Percentiles rank a stretch among this genome's conserved stretches.
phyloP scores from a whole-genome alignment of 2,113 vertebrate genomes.

The Chaetura pelagica region DNA sequence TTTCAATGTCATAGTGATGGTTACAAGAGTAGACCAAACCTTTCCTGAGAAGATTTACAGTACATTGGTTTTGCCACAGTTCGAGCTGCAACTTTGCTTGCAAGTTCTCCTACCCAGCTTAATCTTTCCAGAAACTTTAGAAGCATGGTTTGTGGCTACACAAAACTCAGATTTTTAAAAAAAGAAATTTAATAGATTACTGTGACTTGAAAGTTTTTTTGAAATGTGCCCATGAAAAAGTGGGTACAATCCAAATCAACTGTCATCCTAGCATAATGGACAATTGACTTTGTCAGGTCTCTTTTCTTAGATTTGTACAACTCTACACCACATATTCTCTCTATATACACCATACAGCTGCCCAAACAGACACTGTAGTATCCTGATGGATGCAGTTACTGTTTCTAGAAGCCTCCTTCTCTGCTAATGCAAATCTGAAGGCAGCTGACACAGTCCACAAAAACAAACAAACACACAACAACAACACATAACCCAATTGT shows the following conservation, averaged over 20 bases:
- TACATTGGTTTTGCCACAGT: background rate
- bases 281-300: fast-evolving
- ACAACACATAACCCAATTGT: background rate
- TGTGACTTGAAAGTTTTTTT: background rate
- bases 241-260: background rate
- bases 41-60: background rate
- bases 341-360: background rate
- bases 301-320: background rate
- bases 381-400: background rate
- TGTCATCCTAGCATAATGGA: background rate
- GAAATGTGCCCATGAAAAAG: background rate
- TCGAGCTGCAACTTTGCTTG: background rate
- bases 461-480: no score
- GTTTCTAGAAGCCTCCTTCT: background rate
- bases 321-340: background rate
- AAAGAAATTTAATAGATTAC: background rate
- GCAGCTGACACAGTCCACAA: background rate
- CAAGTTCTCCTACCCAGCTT: background rate
- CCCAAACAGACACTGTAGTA: background rate
- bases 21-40: background rate
- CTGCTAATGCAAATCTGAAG: background rate
- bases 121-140: background rate
- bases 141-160: background rate
- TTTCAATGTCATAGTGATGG: background rate
- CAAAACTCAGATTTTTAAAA: background rate